phyloP scores from a whole-genome alignment of 2,888 invertebrate genomes.

The Augiades crinisus region DNA sequence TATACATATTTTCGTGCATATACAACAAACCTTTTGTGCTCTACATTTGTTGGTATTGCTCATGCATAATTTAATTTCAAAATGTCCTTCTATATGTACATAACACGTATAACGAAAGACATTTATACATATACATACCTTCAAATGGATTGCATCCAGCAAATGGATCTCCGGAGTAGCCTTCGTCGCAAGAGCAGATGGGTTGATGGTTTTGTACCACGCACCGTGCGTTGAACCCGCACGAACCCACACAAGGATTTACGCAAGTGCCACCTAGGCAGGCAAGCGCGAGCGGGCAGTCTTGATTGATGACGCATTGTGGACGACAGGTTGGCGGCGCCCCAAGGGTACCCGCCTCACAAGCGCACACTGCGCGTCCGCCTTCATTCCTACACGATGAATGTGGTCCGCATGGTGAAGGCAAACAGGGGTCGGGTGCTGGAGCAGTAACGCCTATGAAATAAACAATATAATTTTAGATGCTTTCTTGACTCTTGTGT shows the following conservation, averaged over 20 bases:
- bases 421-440: slow-evolving; percentile 83
- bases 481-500: too few species aligned
- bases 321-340: slow-evolving; percentile 90
- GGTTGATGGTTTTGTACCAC: slow-evolving; percentile 88
- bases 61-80: too few species aligned
- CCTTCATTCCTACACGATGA: slow-evolving; percentile 83
- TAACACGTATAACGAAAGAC: not conserved
- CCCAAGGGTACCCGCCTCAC: slow-evolving; percentile 87
- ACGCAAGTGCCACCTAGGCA: slow-evolving; percentile 87
- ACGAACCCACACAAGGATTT: slow-evolving; percentile 89
- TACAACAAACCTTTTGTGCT: too few species aligned
- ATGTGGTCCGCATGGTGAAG: slow-evolving; percentile 86
- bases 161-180: slow-evolving; percentile 91
- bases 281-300: slow-evolving; percentile 87
- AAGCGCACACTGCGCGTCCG: slow-evolving; percentile 86
- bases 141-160: slow-evolving; percentile 84
- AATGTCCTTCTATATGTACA: not conserved
- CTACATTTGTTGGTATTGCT: too few species aligned
- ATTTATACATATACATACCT: slow-evolving; percentile 66
- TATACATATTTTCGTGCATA: too few species aligned
- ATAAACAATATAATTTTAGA: not conserved
- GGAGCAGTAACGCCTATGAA: slow-evolving; percentile 45
- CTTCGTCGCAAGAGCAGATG: slow-evolving; percentile 86
- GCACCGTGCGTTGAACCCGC: slow-evolving; percentile 89
- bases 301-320: slow-evolving; percentile 89